Evolutionary conservation across 2,888 invertebrate species (phyloP).

Genomic region (Pristionchus maxplancki): DNA sequence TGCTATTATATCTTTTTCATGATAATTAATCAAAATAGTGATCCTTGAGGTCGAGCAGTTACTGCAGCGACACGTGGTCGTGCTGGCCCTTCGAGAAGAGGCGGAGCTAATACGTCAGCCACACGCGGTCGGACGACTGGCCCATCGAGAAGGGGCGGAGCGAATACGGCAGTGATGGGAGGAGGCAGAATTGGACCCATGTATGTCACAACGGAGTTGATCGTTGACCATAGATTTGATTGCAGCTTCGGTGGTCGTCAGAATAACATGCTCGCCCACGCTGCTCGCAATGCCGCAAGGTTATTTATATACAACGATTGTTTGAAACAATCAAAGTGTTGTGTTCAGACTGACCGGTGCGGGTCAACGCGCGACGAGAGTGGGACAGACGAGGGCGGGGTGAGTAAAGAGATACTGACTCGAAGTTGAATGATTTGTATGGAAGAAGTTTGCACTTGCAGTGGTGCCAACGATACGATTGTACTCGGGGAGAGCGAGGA

Average conservation of each 20-base stretch:
- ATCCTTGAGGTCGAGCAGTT: too few species aligned
- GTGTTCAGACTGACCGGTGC: not conserved
- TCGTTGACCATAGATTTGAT: not conserved
- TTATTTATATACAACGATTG: not conserved
- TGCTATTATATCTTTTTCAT: too few species aligned
- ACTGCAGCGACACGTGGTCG: not conserved
- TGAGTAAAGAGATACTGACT: not conserved
- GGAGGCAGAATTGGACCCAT: not conserved
- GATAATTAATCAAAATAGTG: too few species aligned
- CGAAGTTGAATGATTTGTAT: too few species aligned
- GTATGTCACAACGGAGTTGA: not conserved
- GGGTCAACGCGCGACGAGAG: too few species aligned
- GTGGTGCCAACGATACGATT: too few species aligned
- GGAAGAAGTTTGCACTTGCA: too few species aligned
- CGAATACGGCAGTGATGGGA: not conserved
- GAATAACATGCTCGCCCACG: not conserved
- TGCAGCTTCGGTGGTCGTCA: conserved; percentile 38
- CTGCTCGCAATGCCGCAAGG: not conserved
- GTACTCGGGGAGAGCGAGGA: not conserved
- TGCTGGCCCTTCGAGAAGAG: not conserved
- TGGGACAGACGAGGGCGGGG: too few species aligned
- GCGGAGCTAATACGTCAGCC: not conserved
- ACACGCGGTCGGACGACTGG: too few species aligned
- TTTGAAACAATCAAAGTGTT: not conserved
- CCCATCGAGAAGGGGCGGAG: not conserved